Base-by-base conservation (phyloP, 2,113 vertebrate genomes). In the Copsychus sechellarum region DNA sequence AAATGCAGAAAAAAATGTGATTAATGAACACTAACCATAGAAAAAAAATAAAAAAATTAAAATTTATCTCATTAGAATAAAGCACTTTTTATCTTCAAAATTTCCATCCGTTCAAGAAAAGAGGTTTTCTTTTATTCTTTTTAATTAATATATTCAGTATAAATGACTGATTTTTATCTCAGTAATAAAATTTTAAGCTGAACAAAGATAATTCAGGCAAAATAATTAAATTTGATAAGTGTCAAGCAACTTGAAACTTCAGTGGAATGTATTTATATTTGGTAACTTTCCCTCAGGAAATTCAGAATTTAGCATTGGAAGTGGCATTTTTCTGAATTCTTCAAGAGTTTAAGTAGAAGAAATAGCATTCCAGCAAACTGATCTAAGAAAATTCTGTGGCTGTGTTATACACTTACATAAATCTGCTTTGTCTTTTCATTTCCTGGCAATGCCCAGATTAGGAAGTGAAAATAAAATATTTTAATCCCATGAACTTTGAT, bases 81-180 rank as follows among this genome's bases (percentile, higher is more conserved):
- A 78, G 8, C 2, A 0, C 22, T 58, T 81, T 5, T 94, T 80
- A 81, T 64, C 45, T 67, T 67, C n/a, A 82, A 92, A 92, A 24
- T 53, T 94, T 65, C 31, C 57, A 17, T 45, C 20, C 33, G 20
- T 60, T 76, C 71, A 88, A 57, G 45, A 23, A 53, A 82, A 69
- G 20, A 77, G 6, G 5, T 23, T 90, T 85, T 71, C 21, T 83
- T 91, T 77, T 80, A 38, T 76, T 90, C 20, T 78, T 92, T 89
- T 47, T 43, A 80, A 93, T 94, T 71, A 87, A 72, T 93, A 88
- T 81, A 25, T 87, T 92, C 69, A 56, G 43, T 53, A 82, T 29
- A 89, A 93, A 87, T 93, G 42, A 54, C 58, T 53, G 87, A 86
- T 94, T 94, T 80, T 17, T 95, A 83, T 88, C 70, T 92, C 23